Percentiles rank a stretch among this genome's conserved stretches.
Evolutionary conservation across 2,113 vertebrate genomes (phyloP).

Genomic region (Typhlomys cinereus): DNA sequence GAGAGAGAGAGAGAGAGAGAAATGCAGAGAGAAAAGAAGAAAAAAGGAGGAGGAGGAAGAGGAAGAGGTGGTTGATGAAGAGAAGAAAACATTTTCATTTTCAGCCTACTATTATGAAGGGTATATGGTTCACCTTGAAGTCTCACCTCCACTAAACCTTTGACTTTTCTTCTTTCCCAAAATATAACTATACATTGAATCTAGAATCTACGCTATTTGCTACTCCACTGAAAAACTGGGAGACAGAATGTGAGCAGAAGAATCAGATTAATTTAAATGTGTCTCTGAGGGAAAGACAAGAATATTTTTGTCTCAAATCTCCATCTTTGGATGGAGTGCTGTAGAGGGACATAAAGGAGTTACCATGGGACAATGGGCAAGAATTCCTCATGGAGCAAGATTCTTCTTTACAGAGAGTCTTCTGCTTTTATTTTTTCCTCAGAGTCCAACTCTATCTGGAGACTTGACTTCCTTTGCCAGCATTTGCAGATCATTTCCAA

Average conservation of each 20-base stretch:
- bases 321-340: neutral
- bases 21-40: too few species aligned
- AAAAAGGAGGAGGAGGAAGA: too few species aligned
- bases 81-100: too few species aligned
- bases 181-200: neutral
- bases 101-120: too few species aligned
- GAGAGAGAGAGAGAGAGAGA: too few species aligned
- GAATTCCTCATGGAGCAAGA: accelerated
- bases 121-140: neutral
- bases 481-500: neutral
- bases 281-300: neutral
- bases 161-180: neutral
- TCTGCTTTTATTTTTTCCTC: neutral
- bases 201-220: neutral
- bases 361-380: neutral
- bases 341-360: neutral
- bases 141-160: neutral
- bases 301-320: neutral
- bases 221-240: too few species aligned
- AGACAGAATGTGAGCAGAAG: neutral
- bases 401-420: neutral
- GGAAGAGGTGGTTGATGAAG: too few species aligned
- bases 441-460: neutral
- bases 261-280: neutral
- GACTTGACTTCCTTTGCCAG: too few species aligned